Percentiles rank a stretch among this genome's conserved stretches.
Conservation (phyloP, 2,888 invertebrate species). For the Mechanitis messenoides region DNA sequence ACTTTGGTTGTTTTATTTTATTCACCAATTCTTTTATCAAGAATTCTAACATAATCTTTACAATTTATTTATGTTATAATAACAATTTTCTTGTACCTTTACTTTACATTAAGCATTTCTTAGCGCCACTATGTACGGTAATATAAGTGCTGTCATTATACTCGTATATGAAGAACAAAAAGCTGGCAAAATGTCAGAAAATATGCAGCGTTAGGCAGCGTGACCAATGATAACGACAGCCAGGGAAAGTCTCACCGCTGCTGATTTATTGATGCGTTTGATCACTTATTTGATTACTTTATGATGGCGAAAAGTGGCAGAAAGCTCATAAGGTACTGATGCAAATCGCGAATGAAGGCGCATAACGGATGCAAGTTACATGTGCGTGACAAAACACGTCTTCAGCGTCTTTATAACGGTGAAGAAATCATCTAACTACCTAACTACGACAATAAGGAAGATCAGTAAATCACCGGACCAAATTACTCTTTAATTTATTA, state of each 20-base stretch:
- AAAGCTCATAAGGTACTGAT: slow-evolving; percentile 65
- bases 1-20: no score
- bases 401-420: slow-evolving; percentile 56
- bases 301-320: slow-evolving; percentile 69
- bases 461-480: slow-evolving; percentile 40
- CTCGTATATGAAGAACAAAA: slow-evolving; percentile 60
- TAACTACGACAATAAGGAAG: slow-evolving; percentile 34
- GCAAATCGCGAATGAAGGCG: slow-evolving; percentile 63
- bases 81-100: background rate
- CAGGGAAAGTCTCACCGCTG: slow-evolving; percentile 54
- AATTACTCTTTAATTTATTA: slow-evolving; percentile 53
- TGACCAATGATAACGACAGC: slow-evolving; percentile 64
- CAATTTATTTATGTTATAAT: slow-evolving; percentile 4
- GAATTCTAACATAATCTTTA: background rate
- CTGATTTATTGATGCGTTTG: slow-evolving; percentile 62
- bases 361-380: slow-evolving; percentile 48
- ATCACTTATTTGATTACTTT: slow-evolving; percentile 74
- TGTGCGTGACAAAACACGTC: slow-evolving; percentile 44
- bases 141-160: slow-evolving; percentile 52
- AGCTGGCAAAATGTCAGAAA: slow-evolving; percentile 57
- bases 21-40: no score
- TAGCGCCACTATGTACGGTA: slow-evolving; percentile 36
- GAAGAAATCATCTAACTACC: slow-evolving; percentile 52
- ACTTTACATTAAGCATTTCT: slow-evolving; percentile 14
- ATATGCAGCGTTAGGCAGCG: slow-evolving; percentile 47